Percentiles rank a stretch among this genome's conserved stretches.
These are phyloP conservation scores for Oreonectes daqikongensis DNA, from an alignment of 2,797 vertebrate species.

Conservation along the genomic window DNA sequence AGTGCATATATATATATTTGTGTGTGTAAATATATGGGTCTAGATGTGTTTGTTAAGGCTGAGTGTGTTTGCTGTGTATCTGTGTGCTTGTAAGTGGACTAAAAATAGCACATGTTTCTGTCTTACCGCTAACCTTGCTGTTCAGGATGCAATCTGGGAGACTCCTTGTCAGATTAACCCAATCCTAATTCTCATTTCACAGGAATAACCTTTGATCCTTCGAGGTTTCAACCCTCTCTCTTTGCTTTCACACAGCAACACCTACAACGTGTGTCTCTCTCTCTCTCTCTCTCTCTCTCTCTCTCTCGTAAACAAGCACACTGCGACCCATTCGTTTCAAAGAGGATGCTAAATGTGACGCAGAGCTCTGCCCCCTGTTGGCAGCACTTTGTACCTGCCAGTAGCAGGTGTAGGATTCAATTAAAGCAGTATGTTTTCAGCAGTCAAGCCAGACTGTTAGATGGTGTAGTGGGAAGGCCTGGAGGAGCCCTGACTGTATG, in stretches of 20 bases:
- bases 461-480: conserved; percentile 38
- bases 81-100: conserved; percentile 48
- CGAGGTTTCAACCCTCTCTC: conserved; percentile 51
- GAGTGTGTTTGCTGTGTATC: background rate
- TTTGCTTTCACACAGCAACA: conserved; percentile 59
- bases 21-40: background rate
- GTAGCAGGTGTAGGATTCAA: conserved; percentile 82
- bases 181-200: conserved; percentile 83
- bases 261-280: conserved; percentile 63
- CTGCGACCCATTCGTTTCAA: conserved; percentile 67
- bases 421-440: conserved; percentile 75
- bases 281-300: conserved; percentile 59
- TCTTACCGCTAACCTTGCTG: conserved; percentile 70
- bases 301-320: conserved; percentile 38
- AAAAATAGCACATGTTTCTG: conserved; percentile 68
- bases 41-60: conserved; percentile 10
- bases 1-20: background rate
- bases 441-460: conserved; percentile 34
- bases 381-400: conserved; percentile 70
- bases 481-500: conserved; percentile 28
- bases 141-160: conserved; percentile 72
- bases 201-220: conserved; percentile 80
- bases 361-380: conserved; percentile 78
- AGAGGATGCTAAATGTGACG: conserved; percentile 58
- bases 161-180: conserved; percentile 72